Evolutionary conservation across 1,140 invertebrate species (phyloP).

Genomic region (Carposina sasakii): DNA sequence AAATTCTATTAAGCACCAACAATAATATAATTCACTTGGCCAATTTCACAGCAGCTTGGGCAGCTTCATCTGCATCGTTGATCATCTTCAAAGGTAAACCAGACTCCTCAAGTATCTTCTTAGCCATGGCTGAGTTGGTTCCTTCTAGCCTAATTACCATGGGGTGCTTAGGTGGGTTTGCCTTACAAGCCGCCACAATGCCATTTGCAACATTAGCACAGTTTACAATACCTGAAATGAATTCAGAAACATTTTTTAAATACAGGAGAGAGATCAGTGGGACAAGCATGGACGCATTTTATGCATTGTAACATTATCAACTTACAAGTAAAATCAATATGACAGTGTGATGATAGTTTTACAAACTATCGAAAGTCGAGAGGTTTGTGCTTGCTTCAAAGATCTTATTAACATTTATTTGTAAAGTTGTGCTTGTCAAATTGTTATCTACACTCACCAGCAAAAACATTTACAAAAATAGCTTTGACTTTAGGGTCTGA

Average conservation of each 20-base stretch:
- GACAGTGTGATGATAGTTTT: no score
- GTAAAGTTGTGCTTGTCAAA: no score
- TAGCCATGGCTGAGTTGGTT: constrained; percentile 77
- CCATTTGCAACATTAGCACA: constrained; percentile 97
- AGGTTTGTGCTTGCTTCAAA: no score
- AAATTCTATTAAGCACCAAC: no score
- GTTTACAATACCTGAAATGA: constrained; percentile 88
- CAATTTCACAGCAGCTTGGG: constrained; percentile 84
- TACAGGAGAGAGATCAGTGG: no score
- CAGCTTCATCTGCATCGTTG: constrained; percentile 92
- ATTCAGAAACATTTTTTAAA: no score
- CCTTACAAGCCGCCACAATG: constrained; percentile 90
- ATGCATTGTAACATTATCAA: no score
- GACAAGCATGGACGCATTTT: no score
- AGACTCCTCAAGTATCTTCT: constrained; percentile 85
- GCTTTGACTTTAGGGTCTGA: constrained; percentile 92
- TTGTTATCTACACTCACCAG: constrained; percentile 81
- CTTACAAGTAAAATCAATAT: no score
- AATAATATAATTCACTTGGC: no score
- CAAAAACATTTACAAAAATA: constrained; percentile 98
- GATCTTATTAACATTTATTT: no score
- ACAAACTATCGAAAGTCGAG: no score
- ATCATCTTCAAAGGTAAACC: constrained; percentile 87
- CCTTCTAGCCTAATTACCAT: constrained; percentile 96
- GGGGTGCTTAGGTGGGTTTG: constrained; percentile 87